Evolutionary conservation across 2,888 invertebrate genomes (phyloP).

Genomic region (Heteropelma amictum): DNA sequence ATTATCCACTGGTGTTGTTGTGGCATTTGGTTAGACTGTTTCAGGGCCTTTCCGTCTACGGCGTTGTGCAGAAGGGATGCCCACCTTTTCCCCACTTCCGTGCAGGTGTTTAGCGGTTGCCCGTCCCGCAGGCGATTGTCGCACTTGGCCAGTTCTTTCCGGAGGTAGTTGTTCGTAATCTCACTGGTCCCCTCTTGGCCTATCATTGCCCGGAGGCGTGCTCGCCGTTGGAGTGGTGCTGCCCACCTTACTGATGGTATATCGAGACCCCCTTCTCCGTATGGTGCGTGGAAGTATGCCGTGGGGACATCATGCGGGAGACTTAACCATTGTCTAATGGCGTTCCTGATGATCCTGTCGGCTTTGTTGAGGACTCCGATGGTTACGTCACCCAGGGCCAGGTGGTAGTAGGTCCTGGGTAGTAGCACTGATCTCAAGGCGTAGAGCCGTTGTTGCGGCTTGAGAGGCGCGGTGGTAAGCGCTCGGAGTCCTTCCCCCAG

Average conservation of each 20-base stretch:
- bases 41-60: background rate
- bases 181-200: background rate
- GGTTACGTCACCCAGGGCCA: background rate
- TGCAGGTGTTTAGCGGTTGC: background rate
- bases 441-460: background rate
- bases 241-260: background rate
- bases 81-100: slow-evolving; percentile 7
- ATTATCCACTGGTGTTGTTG: slow-evolving; percentile 57
- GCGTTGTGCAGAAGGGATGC: background rate
- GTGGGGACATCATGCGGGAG: background rate
- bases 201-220: background rate
- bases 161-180: background rate
- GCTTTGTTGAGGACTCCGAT: background rate
- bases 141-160: background rate
- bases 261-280: background rate
- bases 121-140: background rate
- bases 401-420: background rate
- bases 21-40: background rate
- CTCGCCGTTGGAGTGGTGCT: background rate
- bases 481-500: background rate
- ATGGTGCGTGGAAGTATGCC: background rate
- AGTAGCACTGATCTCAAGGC: background rate
- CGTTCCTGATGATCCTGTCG: background rate
- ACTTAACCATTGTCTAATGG: background rate
- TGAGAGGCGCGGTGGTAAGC: background rate